Evolutionary conservation across 2,113 vertebrate genomes (phyloP).

Genomic region (Periophthalmodon schlosseri): DNA sequence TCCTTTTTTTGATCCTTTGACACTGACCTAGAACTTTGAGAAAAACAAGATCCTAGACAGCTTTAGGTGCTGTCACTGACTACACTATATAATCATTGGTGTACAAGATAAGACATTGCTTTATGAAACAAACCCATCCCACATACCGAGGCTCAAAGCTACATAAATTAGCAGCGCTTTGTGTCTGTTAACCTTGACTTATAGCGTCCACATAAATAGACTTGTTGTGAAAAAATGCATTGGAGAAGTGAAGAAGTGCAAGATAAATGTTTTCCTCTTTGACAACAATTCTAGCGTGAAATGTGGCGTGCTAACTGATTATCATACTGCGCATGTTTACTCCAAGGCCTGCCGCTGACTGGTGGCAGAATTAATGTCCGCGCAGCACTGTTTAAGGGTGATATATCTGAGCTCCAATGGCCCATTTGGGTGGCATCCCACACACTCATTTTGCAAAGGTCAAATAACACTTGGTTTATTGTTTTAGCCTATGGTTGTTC

Average conservation of each 20-base stretch:
- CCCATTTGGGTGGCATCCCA: conserved; percentile 34
- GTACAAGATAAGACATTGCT: conserved; percentile 5
- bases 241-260: conserved; percentile 16
- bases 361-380: conserved; percentile 47
- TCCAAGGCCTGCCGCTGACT: conserved; percentile 58
- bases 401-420: conserved; percentile 43
- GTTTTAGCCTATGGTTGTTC: conserved; percentile 19
- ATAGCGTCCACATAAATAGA: conserved; percentile 35
- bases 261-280: conserved; percentile 54
- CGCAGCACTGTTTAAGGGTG: conserved; percentile 38
- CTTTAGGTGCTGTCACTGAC: conserved; percentile 4
- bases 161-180: conserved; percentile 38
- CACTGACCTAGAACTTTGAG: neutral
- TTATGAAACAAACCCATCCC: conserved; percentile 38
- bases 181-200: conserved; percentile 46
- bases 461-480: conserved; percentile 2
- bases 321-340: conserved; percentile 56
- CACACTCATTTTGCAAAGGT: conserved; percentile 24
- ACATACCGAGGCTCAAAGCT: neutral
- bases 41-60: conserved; percentile 36
- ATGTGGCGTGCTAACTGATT: conserved; percentile 62
- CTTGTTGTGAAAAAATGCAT: conserved; percentile 1
- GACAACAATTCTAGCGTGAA: conserved; percentile 66
- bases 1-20: conserved; percentile 19
- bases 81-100: conserved; percentile 11